These are phyloP conservation scores for Odocoileus hemionus DNA, from an alignment of 2,113 vertebrate species.

Conservation along the genomic window DNA sequence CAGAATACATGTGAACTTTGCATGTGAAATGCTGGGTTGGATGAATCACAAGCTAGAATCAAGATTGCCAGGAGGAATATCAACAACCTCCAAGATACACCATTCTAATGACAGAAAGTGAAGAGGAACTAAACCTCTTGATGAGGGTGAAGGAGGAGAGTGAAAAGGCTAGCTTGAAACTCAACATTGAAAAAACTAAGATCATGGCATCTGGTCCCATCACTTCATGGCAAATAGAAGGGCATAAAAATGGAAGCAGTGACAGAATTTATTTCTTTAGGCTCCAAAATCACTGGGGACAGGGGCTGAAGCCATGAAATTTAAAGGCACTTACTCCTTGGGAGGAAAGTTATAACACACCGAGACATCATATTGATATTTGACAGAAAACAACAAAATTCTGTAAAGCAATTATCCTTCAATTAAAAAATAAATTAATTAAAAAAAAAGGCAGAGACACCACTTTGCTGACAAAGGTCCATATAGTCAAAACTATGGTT, in stretches of 20 bases:
- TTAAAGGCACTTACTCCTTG: background rate
- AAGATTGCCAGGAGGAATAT: background rate
- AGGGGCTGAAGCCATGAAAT: background rate
- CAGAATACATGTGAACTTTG: background rate
- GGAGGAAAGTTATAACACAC: background rate
- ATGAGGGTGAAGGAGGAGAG: background rate
- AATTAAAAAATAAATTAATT: background rate
- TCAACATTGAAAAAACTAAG: background rate
- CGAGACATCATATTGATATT: background rate
- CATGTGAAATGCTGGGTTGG: background rate
- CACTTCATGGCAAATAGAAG: background rate
- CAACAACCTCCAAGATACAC: background rate
- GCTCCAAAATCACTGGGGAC: background rate
- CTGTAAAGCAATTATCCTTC: background rate
- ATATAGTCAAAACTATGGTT: background rate
- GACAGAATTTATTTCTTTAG: background rate
- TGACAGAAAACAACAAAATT: background rate
- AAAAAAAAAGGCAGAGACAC: background rate
- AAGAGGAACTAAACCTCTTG: background rate
- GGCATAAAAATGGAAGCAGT: background rate
- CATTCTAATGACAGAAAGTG: background rate
- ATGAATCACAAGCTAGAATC: background rate
- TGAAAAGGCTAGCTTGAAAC: background rate
- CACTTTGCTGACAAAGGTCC: background rate
- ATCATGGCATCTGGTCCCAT: background rate